Conservation (phyloP, 2,113 vertebrate genomes). For the Panurus biarmicus region DNA sequence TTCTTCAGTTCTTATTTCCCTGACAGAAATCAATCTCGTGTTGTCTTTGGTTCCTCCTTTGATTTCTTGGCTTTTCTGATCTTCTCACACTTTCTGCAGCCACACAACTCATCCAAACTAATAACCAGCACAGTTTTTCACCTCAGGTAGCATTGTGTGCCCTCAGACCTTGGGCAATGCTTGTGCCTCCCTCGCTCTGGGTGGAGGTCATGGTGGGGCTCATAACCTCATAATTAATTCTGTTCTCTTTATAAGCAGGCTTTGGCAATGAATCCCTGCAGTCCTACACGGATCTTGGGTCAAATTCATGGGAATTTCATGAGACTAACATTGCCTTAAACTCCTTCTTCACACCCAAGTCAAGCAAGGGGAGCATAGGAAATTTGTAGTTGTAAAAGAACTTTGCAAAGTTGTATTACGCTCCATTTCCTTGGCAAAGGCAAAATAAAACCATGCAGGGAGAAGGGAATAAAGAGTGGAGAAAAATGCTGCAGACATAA, state of each 20-base stretch:
- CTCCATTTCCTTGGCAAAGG: background rate
- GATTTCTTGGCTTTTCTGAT: background rate
- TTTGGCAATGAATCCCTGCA: background rate
- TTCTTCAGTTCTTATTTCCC: background rate
- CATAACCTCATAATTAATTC: background rate
- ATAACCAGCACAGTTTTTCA: background rate
- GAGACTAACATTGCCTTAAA: background rate
- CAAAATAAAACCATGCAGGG: background rate
- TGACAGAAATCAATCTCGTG: background rate
- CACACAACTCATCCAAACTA: background rate
- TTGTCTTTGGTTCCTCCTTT: background rate
- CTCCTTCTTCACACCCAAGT: background rate
- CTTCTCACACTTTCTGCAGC: background rate
- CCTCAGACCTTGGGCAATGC: background rate
- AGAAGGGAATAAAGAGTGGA: background rate
- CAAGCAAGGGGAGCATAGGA: background rate
- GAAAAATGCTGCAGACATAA: background rate
- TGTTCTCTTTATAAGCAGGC: background rate
- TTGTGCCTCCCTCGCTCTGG: background rate
- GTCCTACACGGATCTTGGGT: background rate
- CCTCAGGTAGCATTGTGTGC: accelerated
- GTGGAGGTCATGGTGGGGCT: background rate
- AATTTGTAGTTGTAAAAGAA: background rate
- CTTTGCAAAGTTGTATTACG: accelerated
- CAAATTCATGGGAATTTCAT: accelerated